These are phyloP conservation scores for Odocoileus virginianus DNA, from an alignment of 2,113 vertebrate species.

Conservation along the genomic window DNA sequence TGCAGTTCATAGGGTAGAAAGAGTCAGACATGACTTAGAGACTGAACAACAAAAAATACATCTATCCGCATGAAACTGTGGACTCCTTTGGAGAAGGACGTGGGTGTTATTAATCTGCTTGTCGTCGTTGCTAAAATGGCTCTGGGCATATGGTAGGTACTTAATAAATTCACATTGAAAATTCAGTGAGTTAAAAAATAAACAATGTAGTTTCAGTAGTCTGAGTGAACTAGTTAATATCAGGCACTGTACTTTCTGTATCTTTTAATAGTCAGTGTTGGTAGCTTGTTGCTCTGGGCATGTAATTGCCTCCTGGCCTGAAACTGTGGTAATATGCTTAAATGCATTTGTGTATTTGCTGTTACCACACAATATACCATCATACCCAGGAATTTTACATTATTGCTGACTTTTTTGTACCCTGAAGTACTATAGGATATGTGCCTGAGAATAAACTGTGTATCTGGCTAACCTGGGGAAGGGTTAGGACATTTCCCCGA, in stretches of 20 bases:
- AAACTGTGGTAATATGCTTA: not conserved
- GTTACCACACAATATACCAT: not conserved
- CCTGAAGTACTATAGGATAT: not conserved
- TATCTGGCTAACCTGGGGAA: not conserved
- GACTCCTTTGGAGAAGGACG: not conserved
- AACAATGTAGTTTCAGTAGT: not conserved
- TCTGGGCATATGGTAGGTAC: not conserved
- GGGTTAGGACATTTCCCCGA: not conserved
- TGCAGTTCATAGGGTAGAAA: not conserved
- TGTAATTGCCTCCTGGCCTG: not conserved
- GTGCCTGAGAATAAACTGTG: not conserved
- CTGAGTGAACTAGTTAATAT: not conserved
- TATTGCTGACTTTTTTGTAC: not conserved
- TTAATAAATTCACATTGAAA: not conserved
- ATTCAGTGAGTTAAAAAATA: not conserved
- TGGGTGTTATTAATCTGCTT: not conserved
- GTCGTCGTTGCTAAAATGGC: not conserved
- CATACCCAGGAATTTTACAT: not conserved
- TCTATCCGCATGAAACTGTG: not conserved
- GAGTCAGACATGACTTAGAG: not conserved
- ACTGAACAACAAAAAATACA: not conserved
- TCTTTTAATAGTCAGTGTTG: not conserved
- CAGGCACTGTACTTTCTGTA: not conserved
- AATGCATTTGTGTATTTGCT: not conserved
- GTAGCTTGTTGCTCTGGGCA: not conserved